phyloP scores from a whole-genome alignment of 2,888 invertebrate genomes.

The Limnephilus rhombicus region DNA sequence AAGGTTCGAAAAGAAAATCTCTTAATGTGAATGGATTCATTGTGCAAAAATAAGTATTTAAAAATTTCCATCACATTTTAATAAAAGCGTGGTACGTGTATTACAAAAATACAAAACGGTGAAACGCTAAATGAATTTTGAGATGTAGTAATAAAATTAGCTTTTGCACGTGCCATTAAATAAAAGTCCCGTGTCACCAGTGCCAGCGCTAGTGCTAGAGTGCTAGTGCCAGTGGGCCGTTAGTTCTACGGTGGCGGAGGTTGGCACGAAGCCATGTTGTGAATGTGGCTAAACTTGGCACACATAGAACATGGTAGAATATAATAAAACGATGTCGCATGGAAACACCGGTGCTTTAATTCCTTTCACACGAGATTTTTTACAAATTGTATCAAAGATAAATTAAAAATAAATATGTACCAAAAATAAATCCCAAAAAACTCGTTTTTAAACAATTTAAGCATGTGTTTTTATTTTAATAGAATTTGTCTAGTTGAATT shows the following conservation, averaged over 20 bases:
- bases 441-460: too few relatives aligned
- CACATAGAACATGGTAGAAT: not conserved
- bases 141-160: constrained; percentile 16
- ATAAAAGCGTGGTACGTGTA: not conserved
- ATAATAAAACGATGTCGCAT: not conserved
- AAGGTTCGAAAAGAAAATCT: not conserved
- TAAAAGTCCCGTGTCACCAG: not conserved
- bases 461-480: too few relatives aligned
- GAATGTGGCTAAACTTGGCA: not conserved
- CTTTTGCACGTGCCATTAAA: constrained; percentile 41
- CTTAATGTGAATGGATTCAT: constrained; percentile 25
- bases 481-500: too few relatives aligned
- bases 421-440: too few relatives aligned
- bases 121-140: constrained; percentile 21
- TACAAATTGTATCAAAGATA: too few relatives aligned
- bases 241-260: not conserved
- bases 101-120: constrained; percentile 4
- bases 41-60: not conserved
- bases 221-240: not conserved
- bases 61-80: constrained; percentile 6
- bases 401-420: too few relatives aligned
- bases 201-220: too few relatives aligned
- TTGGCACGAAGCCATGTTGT: not conserved
- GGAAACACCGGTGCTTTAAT: not conserved
- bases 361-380: too few relatives aligned